phyloP scores from a whole-genome alignment of 2,113 vertebrate genomes.

The Labrus mixtus region DNA sequence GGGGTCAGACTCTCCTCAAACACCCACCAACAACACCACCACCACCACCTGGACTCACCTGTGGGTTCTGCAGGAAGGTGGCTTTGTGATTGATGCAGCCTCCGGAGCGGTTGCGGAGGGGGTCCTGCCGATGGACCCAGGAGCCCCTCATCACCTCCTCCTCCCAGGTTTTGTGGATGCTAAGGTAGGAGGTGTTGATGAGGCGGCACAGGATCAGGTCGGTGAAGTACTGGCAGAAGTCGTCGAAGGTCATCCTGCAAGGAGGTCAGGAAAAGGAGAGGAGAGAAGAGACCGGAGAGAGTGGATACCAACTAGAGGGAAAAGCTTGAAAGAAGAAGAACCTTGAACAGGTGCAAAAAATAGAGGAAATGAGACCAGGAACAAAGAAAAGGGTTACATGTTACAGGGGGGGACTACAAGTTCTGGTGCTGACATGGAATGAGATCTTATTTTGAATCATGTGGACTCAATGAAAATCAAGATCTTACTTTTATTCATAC shows the following conservation, averaged over 20 bases:
- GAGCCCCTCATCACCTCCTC: constrained; percentile 89
- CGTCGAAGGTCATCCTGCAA: constrained; percentile 96
- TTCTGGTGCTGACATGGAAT: constrained; percentile 5
- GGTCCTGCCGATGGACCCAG: constrained; percentile 89
- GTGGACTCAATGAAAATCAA: too few relatives aligned
- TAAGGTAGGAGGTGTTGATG: constrained; percentile 97
- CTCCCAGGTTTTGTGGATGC: constrained; percentile 99
- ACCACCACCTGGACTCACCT: constrained; percentile 81
- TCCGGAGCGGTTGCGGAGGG: constrained; percentile 89
- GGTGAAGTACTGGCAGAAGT: constrained; percentile 93
- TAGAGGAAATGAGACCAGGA: constrained; percentile 62
- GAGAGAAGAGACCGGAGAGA: constrained; percentile 50
- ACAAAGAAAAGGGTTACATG: constrained; percentile 48
- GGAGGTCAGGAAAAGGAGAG: constrained; percentile 27
- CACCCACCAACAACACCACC: too few relatives aligned
- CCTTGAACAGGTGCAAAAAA: constrained; percentile 42
- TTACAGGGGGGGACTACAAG: constrained; percentile 19
- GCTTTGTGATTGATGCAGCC: constrained; percentile 95
- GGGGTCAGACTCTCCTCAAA: not conserved
- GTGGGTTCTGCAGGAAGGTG: constrained; percentile 97
- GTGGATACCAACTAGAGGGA: constrained; percentile 48
- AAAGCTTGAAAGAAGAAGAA: constrained; percentile 64
- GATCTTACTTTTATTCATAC: too few relatives aligned
- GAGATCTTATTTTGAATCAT: not conserved
- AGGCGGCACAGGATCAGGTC: constrained; percentile 96